These are phyloP conservation scores for Chelon labrosus DNA, from an alignment of 2,797 vertebrate species.

Conservation along the genomic window DNA sequence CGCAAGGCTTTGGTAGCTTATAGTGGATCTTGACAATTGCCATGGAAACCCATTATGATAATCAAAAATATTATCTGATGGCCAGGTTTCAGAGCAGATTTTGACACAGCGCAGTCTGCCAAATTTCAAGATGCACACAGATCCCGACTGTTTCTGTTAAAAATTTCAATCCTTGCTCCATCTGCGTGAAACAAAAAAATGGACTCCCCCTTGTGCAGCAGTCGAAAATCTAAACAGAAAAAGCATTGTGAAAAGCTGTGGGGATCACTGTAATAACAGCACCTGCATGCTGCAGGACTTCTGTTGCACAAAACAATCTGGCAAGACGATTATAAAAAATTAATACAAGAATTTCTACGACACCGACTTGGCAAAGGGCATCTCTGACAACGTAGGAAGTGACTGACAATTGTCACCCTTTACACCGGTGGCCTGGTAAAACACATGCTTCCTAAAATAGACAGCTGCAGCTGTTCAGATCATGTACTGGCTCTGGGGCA, in stretches of 20 bases:
- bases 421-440: slow-evolving; percentile 67
- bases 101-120: slow-evolving; percentile 41
- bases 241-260: not conserved
- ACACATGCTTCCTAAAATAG: slow-evolving; percentile 78
- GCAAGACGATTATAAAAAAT: slow-evolving; percentile 12
- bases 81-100: slow-evolving; percentile 58
- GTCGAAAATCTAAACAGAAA: slow-evolving; percentile 6
- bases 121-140: slow-evolving; percentile 42
- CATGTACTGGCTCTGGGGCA: slow-evolving; percentile 70
- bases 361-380: slow-evolving; percentile 13
- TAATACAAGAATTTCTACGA: slow-evolving; percentile 4
- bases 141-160: slow-evolving; percentile 39
- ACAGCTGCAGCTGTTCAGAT: slow-evolving; percentile 81
- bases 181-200: slow-evolving; percentile 43
- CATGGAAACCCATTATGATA: slow-evolving; percentile 61
- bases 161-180: slow-evolving; percentile 30
- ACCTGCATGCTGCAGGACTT: not conserved
- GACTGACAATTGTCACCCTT: slow-evolving; percentile 68
- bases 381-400: slow-evolving; percentile 43
- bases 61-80: slow-evolving; percentile 47
- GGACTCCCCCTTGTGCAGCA: slow-evolving; percentile 4
- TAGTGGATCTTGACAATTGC: slow-evolving; percentile 43
- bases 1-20: slow-evolving; percentile 20
- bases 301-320: slow-evolving; percentile 1
- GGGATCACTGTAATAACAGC: not conserved